Conservation (phyloP, 2,888 invertebrate species). For the Drosophila merina region DNA sequence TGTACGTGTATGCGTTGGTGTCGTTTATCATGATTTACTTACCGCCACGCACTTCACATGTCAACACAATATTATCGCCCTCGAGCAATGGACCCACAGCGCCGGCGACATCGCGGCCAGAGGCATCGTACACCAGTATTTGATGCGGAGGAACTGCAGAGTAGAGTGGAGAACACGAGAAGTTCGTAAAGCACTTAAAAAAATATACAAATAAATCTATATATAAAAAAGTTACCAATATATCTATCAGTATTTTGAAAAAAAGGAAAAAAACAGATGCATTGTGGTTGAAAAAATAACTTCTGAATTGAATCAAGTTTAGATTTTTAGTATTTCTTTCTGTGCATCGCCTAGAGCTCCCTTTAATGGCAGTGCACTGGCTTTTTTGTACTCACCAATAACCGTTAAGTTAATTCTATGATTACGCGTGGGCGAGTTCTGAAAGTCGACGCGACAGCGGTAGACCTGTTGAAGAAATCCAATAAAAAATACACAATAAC, state of each 20-base stretch:
- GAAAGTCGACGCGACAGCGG: constrained; percentile 95
- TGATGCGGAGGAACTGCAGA: constrained; percentile 93
- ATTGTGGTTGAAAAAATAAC: no score
- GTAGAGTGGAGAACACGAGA: constrained; percentile 1
- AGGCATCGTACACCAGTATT: constrained; percentile 92
- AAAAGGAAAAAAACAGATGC: constrained; percentile 3
- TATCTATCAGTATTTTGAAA: constrained; percentile 62
- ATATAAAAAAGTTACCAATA: not conserved
- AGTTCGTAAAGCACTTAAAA: not conserved
- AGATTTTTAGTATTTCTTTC: not conserved
- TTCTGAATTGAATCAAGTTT: no score
- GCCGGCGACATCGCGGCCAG: constrained; percentile 91
- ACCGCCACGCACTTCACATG: constrained; percentile 96
- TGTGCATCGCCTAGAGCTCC: constrained; percentile 21
- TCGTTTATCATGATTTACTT: constrained; percentile 84
- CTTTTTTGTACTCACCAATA: constrained; percentile 89
- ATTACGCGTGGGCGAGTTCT: constrained; percentile 94
- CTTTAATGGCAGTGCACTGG: constrained; percentile 60
- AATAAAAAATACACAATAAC: constrained; percentile 45
- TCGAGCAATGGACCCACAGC: constrained; percentile 93
- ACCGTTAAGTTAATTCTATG: constrained; percentile 95
- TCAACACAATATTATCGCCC: constrained; percentile 91
- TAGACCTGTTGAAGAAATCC: constrained; percentile 85
- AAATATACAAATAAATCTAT: not conserved
- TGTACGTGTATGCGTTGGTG: constrained; percentile 55